Conservation (phyloP, 2,797 vertebrate species). For the Hemitrygon akajei region DNA sequence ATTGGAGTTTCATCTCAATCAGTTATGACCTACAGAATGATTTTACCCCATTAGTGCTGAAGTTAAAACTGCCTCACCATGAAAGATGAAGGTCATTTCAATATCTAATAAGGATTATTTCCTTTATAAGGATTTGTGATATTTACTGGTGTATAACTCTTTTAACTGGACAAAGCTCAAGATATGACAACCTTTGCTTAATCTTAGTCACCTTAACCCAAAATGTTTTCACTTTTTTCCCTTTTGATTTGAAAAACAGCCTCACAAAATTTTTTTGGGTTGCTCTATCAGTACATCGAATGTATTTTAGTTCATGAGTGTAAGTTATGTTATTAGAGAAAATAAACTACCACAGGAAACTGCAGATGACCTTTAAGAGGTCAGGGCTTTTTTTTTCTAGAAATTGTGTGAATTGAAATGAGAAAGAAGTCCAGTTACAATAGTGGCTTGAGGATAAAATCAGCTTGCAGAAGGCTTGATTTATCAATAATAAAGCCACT, state of each 20-base stretch:
- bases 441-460: neutral
- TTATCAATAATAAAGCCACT: neutral
- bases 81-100: neutral
- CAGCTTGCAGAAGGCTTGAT: neutral
- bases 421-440: neutral
- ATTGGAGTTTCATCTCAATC: neutral
- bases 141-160: neutral
- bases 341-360: constrained; percentile 1
- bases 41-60: neutral
- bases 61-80: neutral
- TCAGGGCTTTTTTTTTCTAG: neutral
- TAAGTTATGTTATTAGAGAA: neutral
- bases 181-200: neutral
- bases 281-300: neutral
- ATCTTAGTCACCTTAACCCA: neutral
- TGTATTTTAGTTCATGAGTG: neutral
- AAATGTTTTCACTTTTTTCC: neutral
- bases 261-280: neutral
- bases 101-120: neutral
- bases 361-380: neutral
- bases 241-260: neutral
- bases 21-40: neutral
- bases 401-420: neutral
- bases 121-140: neutral
- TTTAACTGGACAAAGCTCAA: neutral